Base-by-base conservation (phyloP, 1,140 invertebrate species). In the Teleopsis dalmanni region DNA sequence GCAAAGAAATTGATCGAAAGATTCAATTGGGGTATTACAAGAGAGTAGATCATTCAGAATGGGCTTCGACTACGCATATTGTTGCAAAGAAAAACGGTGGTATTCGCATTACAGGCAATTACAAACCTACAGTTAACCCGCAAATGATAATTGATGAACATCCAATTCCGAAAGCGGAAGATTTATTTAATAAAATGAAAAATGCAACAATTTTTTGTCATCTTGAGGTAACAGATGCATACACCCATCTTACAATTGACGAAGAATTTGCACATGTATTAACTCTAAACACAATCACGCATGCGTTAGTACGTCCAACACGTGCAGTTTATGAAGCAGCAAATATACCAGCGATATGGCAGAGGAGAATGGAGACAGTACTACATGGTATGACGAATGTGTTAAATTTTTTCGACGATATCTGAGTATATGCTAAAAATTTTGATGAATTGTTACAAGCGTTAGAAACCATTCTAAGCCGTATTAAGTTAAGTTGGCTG, bases 71-170 rank as follows among this genome's bases (percentile, higher is more conserved):
- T 6, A 47, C 45, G 8, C 45, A 47, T 23, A 29, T 44, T 33
- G 42, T 34, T 18, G n/a, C 27, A 19, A 44, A 38, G 27, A 33
- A 44, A 26, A 26, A 44, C 8, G 29, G 23, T 14, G 27, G 21
- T 22, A 21, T 62, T 1, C 33, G 58, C 1, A 65, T 60, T 13
- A 58, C 56, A 0, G 57, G 58, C 5, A 57, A 65, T 25, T 62
- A 62, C 29, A 57, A 59, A 36, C 53, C 54, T 3, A 62, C 53
- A 4, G 27, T 62, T 10, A 62, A 60, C 27, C 54, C 51, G 3
- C 51, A 33, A 29, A 56, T 62, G 8, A 57, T 62, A 26, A 52
- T 60, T 9, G 54, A 62, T 38, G 60, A 65, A 27, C 52, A 62
- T 25, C 58, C 53, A 3, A 59, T 59, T 23, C 54, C 57, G 1